A percentile compares a stretch with the other conserved stretches of the same genome.
These are phyloP conservation scores for Labeo calbasu DNA, from an alignment of 2,797 vertebrate genomes.

Conservation along the genomic window DNA sequence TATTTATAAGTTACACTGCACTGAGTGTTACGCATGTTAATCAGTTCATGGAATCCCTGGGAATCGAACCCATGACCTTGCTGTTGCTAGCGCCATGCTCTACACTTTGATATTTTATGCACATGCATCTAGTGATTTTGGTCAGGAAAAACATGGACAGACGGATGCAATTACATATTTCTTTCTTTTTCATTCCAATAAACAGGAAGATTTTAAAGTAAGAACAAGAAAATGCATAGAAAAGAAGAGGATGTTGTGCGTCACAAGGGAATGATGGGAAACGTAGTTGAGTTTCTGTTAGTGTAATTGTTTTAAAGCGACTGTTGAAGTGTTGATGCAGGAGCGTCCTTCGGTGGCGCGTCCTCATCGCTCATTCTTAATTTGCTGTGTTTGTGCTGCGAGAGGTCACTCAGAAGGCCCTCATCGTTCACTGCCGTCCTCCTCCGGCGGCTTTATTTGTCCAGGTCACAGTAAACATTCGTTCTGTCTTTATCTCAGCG, in stretches of 20 bases:
- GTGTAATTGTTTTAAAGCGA: background rate
- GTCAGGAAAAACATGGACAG: background rate
- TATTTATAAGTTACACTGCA: background rate
- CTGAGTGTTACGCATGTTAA: background rate
- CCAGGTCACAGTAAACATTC: slow-evolving; percentile 69
- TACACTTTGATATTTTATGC: background rate
- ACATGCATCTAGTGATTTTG: background rate
- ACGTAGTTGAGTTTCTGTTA: background rate
- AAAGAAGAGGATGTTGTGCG: background rate
- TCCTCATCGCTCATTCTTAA: slow-evolving; percentile 44
- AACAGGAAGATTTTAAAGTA: background rate
- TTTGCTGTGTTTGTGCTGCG: slow-evolving; percentile 43
- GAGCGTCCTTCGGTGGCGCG: background rate
- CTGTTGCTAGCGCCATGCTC: background rate
- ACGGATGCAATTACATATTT: background rate
- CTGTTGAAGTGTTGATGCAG: background rate
- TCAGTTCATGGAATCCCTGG: background rate
- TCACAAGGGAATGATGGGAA: background rate
- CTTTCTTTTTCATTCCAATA: background rate
- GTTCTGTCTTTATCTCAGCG: slow-evolving; percentile 73
- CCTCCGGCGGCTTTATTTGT: slow-evolving; percentile 49
- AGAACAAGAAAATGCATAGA: background rate
- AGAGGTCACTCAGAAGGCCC: slow-evolving; percentile 42
- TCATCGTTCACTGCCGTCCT: slow-evolving; percentile 39
- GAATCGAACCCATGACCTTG: background rate